Evolutionary conservation across 2,888 invertebrate species (phyloP), one percentile per base, ranked within the genome.

Genomic region (Drosophila incognita): DNA sequence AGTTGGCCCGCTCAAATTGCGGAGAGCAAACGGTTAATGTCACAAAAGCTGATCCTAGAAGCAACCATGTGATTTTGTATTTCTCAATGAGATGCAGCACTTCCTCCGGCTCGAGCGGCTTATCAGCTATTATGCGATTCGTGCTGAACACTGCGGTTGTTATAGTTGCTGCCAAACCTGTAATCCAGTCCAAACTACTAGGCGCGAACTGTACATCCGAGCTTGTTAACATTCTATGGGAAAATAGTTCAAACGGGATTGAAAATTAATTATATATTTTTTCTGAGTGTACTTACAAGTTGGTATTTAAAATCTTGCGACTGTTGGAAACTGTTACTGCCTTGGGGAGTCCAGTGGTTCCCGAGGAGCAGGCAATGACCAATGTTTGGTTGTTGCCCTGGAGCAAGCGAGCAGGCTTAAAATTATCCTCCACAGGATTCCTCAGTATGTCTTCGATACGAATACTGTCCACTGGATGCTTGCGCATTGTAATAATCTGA

Each of bases 281-380:
- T 38, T 18, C 38, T 38, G 8, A 38, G 18, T 38, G 38, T 38
- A 69, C 69, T 63, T 42, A 71, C 71, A 40, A 42, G 13, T 4
- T 42, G 13, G 4, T 15, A 24, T 63, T 69, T 13, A 64, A 13
- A 36, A 74, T 64, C 58, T 69, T 59, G 21, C 42, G 74, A 21
- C 70, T 62, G 35, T 76, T 76, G 13, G 53, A 33, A 7, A 76
- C 31, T 1, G 68, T 70, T 7, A 88, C 82, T 1, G 81, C 83
- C 69, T 91, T 91, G 7, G 87, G 83, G 21, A 74, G 29, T 29
- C 87, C 88, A 1, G 83, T 87, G 7, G 87, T 84, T 31, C 90
- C 89, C 31, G 86, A 88, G 1, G 91, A 85, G 60, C 86, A 83
- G 13, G 85, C 33, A 60, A 91, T 87, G 10, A 75, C 80, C 24